Evolutionary conservation across 1,140 invertebrate genomes (phyloP).

Genomic region (Lucilia sericata): DNA sequence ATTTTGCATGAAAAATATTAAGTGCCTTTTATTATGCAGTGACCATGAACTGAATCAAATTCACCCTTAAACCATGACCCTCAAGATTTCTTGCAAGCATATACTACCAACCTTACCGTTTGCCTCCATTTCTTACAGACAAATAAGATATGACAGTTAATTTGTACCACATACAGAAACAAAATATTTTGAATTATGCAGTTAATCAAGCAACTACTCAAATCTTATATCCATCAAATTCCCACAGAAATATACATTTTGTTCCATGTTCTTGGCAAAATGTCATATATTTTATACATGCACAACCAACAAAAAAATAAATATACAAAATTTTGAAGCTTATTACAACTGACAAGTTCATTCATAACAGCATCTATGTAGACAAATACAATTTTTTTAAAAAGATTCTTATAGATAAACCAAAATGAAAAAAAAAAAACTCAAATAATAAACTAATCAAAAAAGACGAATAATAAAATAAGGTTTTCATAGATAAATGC

Average conservation of each 20-base stretch:
- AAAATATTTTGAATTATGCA: background rate
- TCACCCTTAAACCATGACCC: too few species aligned
- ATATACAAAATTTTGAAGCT: background rate
- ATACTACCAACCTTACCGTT: too few species aligned
- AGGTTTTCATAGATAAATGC: background rate
- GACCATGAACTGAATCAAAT: too few species aligned
- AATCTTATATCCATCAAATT: background rate
- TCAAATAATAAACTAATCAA: background rate
- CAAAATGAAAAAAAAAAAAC: background rate
- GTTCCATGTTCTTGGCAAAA: background rate
- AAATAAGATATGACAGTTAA: background rate
- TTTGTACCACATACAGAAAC: background rate
- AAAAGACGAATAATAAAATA: background rate
- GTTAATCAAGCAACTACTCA: background rate
- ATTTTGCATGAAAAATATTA: too few species aligned
- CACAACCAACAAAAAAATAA: background rate
- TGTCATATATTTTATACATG: background rate
- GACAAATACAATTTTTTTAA: background rate
- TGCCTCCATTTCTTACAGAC: too few species aligned
- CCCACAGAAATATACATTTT: background rate
- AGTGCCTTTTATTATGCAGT: too few species aligned
- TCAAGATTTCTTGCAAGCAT: too few species aligned
- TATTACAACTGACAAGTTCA: constrained; percentile 7
- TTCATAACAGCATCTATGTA: background rate
- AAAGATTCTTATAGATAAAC: background rate